These are phyloP conservation scores for Lathamus discolor DNA, from an alignment of 2,113 vertebrate genomes.

Conservation along the genomic window DNA sequence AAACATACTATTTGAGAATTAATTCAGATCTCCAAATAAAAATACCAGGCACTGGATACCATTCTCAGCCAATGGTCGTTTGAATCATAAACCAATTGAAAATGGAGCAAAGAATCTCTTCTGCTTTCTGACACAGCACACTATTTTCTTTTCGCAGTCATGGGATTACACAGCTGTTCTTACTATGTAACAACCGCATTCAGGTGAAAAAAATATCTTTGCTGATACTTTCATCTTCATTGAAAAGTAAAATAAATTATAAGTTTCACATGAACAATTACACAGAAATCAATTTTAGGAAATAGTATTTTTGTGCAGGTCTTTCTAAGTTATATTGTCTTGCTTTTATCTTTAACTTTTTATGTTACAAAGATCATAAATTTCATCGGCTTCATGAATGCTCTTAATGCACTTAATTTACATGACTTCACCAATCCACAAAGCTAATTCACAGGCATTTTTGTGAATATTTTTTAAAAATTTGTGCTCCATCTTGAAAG, in stretches of 20 bases:
- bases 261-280: background rate
- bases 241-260: background rate
- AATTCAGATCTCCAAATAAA: conserved; percentile 7
- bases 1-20: background rate
- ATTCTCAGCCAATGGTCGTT: background rate
- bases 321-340: background rate
- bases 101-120: background rate
- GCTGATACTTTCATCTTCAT: background rate
- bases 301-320: background rate
- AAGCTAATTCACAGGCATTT: background rate
- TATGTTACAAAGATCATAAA: background rate
- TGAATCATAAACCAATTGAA: background rate
- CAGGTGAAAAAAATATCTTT: background rate
- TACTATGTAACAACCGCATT: background rate
- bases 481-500: background rate
- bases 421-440: background rate
- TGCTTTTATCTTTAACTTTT: background rate
- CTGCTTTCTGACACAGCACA: background rate
- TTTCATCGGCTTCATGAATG: background rate
- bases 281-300: background rate
- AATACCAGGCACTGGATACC: background rate
- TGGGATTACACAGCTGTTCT: background rate
- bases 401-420: background rate
- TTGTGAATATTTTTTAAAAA: background rate
- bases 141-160: background rate